phyloP scores from a whole-genome alignment of 2,113 vertebrate genomes.

The Saguinus midas region DNA sequence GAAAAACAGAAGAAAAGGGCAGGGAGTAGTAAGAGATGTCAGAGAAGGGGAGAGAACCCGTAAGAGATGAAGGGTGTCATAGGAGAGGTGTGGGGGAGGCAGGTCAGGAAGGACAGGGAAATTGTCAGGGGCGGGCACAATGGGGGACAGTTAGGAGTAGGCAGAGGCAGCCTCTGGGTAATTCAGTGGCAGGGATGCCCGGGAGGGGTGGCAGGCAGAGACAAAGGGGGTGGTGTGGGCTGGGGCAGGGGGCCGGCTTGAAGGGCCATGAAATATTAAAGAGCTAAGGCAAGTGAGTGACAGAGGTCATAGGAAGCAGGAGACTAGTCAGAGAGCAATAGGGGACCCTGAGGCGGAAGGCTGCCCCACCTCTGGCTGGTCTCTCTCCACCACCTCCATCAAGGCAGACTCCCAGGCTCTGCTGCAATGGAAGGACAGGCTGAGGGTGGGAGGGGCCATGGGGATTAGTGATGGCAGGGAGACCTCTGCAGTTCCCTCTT shows the following conservation, averaged over 20 bases:
- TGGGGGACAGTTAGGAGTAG: neutral
- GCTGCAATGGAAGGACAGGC: neutral
- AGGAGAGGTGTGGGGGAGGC: neutral
- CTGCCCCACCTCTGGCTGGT: neutral
- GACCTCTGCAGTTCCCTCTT: slow-evolving; percentile 37
- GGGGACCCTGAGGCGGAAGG: neutral
- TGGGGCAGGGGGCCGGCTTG: slow-evolving; percentile 48
- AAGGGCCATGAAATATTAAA: slow-evolving; percentile 77
- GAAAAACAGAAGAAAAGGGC: slow-evolving; percentile 61
- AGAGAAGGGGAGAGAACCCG: neutral
- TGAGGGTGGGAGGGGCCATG: neutral
- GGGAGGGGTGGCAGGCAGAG: neutral
- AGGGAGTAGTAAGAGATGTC: slow-evolving; percentile 29
- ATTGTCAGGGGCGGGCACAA: neutral
- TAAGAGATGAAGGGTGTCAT: neutral
- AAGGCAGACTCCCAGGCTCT: slow-evolving; percentile 36
- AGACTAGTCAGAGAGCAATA: neutral
- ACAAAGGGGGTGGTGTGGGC: slow-evolving; percentile 66
- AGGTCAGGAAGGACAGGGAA: neutral
- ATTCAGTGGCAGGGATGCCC: slow-evolving; percentile 7
- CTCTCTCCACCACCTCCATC: neutral
- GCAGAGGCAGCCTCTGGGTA: slow-evolving; percentile 37
- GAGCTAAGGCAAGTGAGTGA: slow-evolving; percentile 59
- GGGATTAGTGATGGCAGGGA: slow-evolving; percentile 52
- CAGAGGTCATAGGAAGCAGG: slow-evolving; percentile 61